Base-by-base conservation (phyloP, 2,113 vertebrate genomes). In the Montifringilla adamsi region DNA sequence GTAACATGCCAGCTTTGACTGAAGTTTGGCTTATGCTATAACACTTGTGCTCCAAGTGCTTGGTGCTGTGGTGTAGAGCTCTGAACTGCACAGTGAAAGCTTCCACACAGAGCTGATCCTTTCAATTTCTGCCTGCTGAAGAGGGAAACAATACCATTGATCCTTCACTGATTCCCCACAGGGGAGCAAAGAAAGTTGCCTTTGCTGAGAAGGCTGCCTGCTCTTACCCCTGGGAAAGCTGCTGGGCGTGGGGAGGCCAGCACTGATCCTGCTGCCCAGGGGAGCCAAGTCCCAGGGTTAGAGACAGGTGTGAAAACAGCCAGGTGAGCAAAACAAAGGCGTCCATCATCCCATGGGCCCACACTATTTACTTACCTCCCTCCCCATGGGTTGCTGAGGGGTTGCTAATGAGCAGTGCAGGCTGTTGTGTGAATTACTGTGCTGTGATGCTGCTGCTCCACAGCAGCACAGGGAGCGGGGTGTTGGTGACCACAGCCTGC, bases 331-430 rank as follows among this genome's bases (percentile, higher is more conserved):
- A 53, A 90, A 77, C 55, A 69, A 73, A 82, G 33, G 43, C 35
- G 59, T 79, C 46, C 7, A 5, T 22, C 19, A 18, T 39, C 79
- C 90, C 11, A 8, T 23, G 86, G 73, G 79, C n/a, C 12, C 37
- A 3, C 12, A 4, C 50, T 26, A 0, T n/a, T 69, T 23, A 6
- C 17, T 60, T 7, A 0, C 3, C 39, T 2, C 6, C 13, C 46
- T 78, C 58, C 67, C 69, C 1, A 3, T 9, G 49, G 73, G 15
- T 27, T 47, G 39, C 78, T 27, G 64, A 30, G 28, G 59, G 43
- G 5, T 20, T 17, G 30, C 81, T 89, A 46, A 39, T 0, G 2
- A 79, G 17, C 0, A 7, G 30, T 9, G 52, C 27, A 7, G 55
- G n/a, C 39, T 89, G 41, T 18, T 64, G 46, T 24, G 14, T 4